phyloP scores from a whole-genome alignment of 2,113 vertebrate species.

The Helogale parvula region DNA sequence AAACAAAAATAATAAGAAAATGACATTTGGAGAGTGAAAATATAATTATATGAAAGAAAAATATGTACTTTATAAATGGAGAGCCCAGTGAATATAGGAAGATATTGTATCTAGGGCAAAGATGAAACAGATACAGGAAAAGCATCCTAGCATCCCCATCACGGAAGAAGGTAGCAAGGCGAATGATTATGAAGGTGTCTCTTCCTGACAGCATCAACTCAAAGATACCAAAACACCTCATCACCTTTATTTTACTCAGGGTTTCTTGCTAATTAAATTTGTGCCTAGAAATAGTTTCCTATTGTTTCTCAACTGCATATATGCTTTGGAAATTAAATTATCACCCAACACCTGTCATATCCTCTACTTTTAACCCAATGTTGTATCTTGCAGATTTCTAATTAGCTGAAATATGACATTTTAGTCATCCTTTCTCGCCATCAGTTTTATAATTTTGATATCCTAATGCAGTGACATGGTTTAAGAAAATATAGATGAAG shows the following conservation, averaged over 20 bases:
- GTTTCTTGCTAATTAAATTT: background rate
- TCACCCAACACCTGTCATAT: background rate
- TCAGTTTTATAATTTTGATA: background rate
- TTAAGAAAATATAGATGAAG: background rate
- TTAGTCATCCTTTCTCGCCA: background rate
- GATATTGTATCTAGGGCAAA: background rate
- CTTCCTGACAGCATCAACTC: background rate
- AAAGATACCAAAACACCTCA: background rate
- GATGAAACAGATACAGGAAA: background rate
- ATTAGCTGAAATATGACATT: background rate
- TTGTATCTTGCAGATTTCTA: background rate
- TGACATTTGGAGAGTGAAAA: background rate
- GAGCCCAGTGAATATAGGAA: background rate
- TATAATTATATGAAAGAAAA: background rate
- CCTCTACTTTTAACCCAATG: background rate
- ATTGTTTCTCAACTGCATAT: background rate
- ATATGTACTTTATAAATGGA: background rate
- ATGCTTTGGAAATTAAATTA: background rate
- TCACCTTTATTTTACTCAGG: background rate
- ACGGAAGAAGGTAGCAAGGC: too few relatives aligned
- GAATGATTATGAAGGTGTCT: background rate
- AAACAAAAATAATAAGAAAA: background rate
- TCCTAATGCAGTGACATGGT: background rate
- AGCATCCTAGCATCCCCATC: accelerated
- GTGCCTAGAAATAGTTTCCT: background rate